phyloP scores from a whole-genome alignment of 2,113 vertebrate species.

The Caloenas nicobarica region DNA sequence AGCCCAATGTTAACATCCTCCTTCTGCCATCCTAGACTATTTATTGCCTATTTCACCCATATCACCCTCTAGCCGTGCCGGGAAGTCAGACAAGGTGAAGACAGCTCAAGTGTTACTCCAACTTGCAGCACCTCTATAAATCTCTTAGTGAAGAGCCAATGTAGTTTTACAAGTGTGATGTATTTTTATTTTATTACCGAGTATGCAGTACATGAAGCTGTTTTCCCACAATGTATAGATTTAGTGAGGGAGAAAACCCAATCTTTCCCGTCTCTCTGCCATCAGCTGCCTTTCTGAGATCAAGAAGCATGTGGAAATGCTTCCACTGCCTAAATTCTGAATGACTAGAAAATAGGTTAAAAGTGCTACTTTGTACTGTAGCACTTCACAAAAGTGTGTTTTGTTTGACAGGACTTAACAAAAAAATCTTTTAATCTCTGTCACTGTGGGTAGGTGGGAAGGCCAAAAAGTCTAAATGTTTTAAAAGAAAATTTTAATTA shows the following conservation, averaged over 20 bases:
- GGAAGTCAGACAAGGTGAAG: slow-evolving; percentile 32
- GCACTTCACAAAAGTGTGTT: slow-evolving; percentile 31
- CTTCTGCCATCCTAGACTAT: neutral
- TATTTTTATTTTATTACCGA: slow-evolving; percentile 46
- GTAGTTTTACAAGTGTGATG: slow-evolving; percentile 37
- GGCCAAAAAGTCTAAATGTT: slow-evolving; percentile 78
- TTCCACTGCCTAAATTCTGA: slow-evolving; percentile 33
- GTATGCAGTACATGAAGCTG: slow-evolving; percentile 10
- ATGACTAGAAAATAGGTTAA: slow-evolving; percentile 1
- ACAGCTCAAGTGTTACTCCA: slow-evolving; percentile 38
- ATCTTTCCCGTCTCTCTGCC: neutral
- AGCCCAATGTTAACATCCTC: neutral
- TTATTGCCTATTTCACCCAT: neutral
- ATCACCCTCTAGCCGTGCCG: slow-evolving; percentile 2
- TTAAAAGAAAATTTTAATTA: slow-evolving; percentile 82
- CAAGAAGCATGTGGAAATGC: neutral
- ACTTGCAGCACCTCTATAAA: slow-evolving; percentile 39
- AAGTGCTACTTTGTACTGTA: neutral
- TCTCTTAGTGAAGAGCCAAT: slow-evolving; percentile 4
- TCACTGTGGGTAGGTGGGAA: slow-evolving; percentile 65
- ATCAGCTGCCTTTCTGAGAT: neutral
- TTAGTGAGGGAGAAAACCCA: neutral
- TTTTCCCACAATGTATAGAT: slow-evolving; percentile 11
- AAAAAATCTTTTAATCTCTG: slow-evolving; percentile 75
- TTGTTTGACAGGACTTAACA: slow-evolving; percentile 70